Percentiles rank a stretch among this genome's conserved stretches.
These are phyloP conservation scores for Rhynchomys soricoides DNA, from an alignment of 2,113 vertebrate species.

Conservation along the genomic window DNA sequence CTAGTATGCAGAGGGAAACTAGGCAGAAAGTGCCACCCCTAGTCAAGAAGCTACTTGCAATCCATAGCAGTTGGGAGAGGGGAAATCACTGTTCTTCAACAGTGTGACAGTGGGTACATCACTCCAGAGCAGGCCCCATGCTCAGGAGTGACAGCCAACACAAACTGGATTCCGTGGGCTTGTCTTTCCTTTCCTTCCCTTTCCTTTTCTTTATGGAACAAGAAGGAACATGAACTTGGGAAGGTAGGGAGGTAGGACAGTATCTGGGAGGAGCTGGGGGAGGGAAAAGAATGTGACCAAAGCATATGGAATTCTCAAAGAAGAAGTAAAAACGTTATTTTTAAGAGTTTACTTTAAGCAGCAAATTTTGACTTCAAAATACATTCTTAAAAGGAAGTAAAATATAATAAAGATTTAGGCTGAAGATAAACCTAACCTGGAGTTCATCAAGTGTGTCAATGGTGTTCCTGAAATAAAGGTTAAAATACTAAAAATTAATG, in stretches of 20 bases:
- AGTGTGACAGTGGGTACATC: not conserved
- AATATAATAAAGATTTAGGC: not conserved
- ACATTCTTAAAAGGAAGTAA: not conserved
- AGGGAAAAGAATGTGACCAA: not conserved
- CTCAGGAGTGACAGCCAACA: not conserved
- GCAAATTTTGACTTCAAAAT: not conserved
- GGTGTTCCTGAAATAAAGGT: not conserved
- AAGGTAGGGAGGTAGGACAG: not conserved
- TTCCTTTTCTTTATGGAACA: not conserved
- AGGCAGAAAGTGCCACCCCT: not conserved
- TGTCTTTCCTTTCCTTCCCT: not conserved
- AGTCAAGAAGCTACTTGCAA: not conserved
- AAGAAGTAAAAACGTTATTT: not conserved
- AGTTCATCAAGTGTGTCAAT: slow-evolving; percentile 1
- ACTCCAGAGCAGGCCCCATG: not conserved
- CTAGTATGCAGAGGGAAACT: not conserved
- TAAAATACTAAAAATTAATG: slow-evolving; percentile 3
- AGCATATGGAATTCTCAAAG: not conserved
- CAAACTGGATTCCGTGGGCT: not conserved
- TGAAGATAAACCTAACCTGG: slow-evolving; percentile 11
- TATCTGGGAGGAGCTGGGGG: not conserved
- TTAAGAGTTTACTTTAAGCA: not conserved
- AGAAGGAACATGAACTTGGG: not conserved
- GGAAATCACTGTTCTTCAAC: not conserved
- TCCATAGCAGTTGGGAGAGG: not conserved